Conservation (phyloP, 1,140 invertebrate genomes). For the Macrotrachela quadricornifera region DNA sequence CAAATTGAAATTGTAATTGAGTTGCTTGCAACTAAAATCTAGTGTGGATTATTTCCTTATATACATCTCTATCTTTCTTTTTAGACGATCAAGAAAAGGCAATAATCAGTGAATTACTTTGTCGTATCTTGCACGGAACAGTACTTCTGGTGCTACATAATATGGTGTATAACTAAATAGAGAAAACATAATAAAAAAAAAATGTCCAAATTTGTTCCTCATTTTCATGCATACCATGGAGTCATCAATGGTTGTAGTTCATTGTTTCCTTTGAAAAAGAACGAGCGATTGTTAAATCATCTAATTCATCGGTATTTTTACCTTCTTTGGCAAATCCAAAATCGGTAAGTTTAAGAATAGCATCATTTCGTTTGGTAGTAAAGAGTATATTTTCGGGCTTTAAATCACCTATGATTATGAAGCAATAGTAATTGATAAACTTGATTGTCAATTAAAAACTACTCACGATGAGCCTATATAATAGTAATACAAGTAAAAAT, state of each 20-base stretch:
- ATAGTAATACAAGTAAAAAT: too few species aligned
- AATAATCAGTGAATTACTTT: too few species aligned
- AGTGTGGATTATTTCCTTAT: too few species aligned
- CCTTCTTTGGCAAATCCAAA: conserved; percentile 27
- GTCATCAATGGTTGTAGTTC: background rate
- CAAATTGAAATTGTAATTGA: background rate
- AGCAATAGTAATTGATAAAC: too few species aligned
- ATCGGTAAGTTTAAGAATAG: conserved; percentile 21
- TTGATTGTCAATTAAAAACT: too few species aligned
- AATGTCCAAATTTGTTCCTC: background rate
- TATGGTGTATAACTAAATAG: conserved; percentile 2
- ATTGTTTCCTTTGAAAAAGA: background rate
- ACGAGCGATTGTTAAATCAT: too few species aligned
- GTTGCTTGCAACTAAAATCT: too few species aligned
- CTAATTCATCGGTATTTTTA: too few species aligned
- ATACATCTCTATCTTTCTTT: too few species aligned
- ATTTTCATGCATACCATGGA: background rate
- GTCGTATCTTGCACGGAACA: conserved; percentile 1
- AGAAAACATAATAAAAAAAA: background rate
- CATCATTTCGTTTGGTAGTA: conserved; percentile 12
- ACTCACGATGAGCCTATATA: too few species aligned
- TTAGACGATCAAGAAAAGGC: too few species aligned
- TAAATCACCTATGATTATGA: background rate
- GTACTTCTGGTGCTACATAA: conserved; percentile 8
- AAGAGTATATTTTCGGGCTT: conserved; percentile 8